phyloP scores from a whole-genome alignment of 2,797 vertebrate genomes.

The Rhincodon typus region DNA sequence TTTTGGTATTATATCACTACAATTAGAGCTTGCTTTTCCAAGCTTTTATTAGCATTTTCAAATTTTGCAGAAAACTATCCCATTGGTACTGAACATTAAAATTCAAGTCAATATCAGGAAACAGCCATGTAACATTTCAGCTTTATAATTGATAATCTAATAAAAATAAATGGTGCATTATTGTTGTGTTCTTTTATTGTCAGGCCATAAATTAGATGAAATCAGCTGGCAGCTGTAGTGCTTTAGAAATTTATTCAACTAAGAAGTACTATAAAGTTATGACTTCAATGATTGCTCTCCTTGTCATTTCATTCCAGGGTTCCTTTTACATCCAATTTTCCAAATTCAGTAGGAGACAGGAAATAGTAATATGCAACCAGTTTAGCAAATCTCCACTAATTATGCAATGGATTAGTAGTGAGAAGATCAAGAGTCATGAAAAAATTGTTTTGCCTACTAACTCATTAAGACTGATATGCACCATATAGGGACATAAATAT shows the following conservation, averaged over 20 bases:
- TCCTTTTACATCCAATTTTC: conserved; percentile 15
- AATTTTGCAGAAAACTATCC: conserved; percentile 39
- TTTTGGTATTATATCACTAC: background rate
- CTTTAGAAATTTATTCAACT: conserved; percentile 48
- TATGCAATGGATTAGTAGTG: background rate
- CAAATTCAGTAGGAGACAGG: background rate
- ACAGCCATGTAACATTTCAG: conserved; percentile 49
- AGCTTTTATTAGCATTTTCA: background rate
- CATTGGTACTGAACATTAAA: conserved; percentile 50
- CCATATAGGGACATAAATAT: too few species aligned
- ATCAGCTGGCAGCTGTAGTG: conserved; percentile 52
- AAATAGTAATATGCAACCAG: background rate
- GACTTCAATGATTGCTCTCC: conserved; percentile 32
- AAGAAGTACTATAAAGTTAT: conserved; percentile 52
- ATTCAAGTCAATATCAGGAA: conserved; percentile 52
- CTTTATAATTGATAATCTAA: conserved; percentile 54
- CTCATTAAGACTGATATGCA: background rate
- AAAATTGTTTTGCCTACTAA: conserved; percentile 1
- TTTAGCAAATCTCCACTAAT: background rate
- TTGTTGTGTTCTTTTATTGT: conserved; percentile 52
- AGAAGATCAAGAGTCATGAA: background rate
- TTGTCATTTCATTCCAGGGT: conserved; percentile 50
- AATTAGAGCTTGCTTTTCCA: background rate
- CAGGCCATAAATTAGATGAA: conserved; percentile 56
- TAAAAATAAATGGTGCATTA: conserved; percentile 51